Base-by-base conservation (phyloP, 2,888 invertebrate species). In the Ornithoptera priamus region DNA sequence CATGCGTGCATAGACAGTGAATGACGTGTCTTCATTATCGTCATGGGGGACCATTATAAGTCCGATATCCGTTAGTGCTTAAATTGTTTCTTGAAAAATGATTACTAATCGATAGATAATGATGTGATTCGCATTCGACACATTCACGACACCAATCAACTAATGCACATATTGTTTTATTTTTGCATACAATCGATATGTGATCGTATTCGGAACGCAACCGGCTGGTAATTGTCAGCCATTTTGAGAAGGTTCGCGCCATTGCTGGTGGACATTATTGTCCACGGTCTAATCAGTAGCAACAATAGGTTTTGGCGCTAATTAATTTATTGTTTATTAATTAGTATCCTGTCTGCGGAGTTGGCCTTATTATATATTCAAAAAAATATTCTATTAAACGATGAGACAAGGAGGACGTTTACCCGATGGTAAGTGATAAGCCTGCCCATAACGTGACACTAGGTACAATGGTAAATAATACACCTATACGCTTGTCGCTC, bases 161-260 rank as follows among this genome's bases (percentile, higher is more conserved):
- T 71, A 77, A 73, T 75, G 78, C 75, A 76, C 73, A 42, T 65
- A 64, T 67, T 63, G 64, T 70, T 72, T 76, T 70, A 78, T 75
- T 86, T 81, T 87, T 83, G 86, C 87, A 87, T 87, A 85, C 86
- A 87, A 87, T 85, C 78, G 81, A 70, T 67, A 65, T 63, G 70
- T 71, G 71, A 78, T 76, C 78, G 75, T 78, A 80, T 83, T 82
- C 76, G 77, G 77, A 75, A 75, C 78, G 82, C 79, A 81, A 78
- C 81, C 77, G 76, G 71, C 77, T 79, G 78, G 79, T 89, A 88
- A 88, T 88, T 87, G 88, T 84, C 85, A 77, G 85, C 88, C 89
- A 88, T 88, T 81, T 87, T 86, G 76, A 81, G 75, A 74, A 46
- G 71, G 78, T 82, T 83, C 82, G 80, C 80, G 82, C 85, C 81